Evolutionary conservation across 2,113 vertebrate species (phyloP).

Genomic region (Willisornis vidua): DNA sequence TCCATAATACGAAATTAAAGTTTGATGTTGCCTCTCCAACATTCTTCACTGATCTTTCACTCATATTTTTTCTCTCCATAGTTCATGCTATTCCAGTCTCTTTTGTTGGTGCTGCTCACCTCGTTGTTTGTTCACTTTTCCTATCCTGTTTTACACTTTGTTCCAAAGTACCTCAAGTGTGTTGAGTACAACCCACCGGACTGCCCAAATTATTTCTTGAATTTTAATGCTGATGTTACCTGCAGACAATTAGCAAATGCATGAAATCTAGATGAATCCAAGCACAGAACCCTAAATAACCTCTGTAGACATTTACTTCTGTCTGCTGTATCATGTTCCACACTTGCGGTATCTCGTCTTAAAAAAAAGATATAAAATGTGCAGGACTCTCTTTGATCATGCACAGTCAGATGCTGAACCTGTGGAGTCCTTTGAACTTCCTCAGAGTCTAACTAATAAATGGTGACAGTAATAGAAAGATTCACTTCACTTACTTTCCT

Average conservation of each 20-base stretch:
- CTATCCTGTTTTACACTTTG: background rate
- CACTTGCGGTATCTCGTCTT: background rate
- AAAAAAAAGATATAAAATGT: background rate
- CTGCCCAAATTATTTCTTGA: background rate
- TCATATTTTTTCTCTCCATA: background rate
- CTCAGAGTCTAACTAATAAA: background rate
- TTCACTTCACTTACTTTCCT: background rate
- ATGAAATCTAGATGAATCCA: background rate
- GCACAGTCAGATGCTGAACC: background rate
- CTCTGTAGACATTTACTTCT: background rate
- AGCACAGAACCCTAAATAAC: background rate
- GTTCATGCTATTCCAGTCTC: background rate
- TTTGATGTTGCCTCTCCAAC: background rate
- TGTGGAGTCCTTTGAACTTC: background rate
- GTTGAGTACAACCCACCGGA: background rate
- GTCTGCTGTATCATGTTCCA: background rate
- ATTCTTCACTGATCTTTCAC: background rate
- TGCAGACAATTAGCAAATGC: background rate
- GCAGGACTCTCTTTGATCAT: background rate
- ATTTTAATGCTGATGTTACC: background rate
- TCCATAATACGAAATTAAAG: background rate
- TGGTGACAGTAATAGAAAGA: background rate
- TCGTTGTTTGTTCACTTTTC: background rate
- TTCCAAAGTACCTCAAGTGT: background rate
- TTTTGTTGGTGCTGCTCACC: background rate